Base-by-base conservation (phyloP, 1,140 invertebrate species). In the Hypothenemus hampei region DNA sequence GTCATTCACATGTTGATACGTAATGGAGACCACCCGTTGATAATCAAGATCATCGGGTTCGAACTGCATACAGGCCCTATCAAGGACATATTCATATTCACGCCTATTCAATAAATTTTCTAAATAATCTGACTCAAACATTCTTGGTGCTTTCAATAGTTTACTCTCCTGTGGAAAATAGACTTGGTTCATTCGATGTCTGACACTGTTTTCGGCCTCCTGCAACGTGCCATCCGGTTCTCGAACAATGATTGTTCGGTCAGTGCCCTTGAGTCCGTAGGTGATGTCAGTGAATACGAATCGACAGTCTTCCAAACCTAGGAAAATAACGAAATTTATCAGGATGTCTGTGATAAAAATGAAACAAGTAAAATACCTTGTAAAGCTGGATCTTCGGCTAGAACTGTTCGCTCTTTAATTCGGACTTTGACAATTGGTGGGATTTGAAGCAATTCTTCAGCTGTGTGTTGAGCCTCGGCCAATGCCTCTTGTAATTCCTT, bases 21-120 rank as follows among this genome's bases (percentile, higher is more conserved):
- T 85, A 44, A 76, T 71, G 35, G 82, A 79, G 0, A 80, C 82
- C 6, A 94, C 68, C 36, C 79, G 75, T 37, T 96, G 86, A 70
- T 87, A 99, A 11, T 86, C 75, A 0, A 79, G 75, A 73, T 97
- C 86, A 73, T 98, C 87, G 0, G 97, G 96, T 64, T 99, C 94
- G 77, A 91, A 98, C 69, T 98, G 95, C 3, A 87, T 65, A 65
- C 91, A 93, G 0, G 93, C 87, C 66, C 85, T 73, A 66, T 98
- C 90, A 47, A 99, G 72, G 19, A 98, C 75, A 72, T 93, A 97
- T 64, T 85, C 81, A 73, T 95, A 97, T 63, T 89, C 82, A 44
- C 81, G 74, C 57, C 79, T 75, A 0, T 86, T 77, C 22, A 96
- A 67, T 26, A 88, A 71, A 45, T 64, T 60, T 59, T 75, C 62